A percentile compares a stretch with the other conserved stretches of the same genome.
These are phyloP conservation scores for Melanotaenia parkinsoni DNA, from an alignment of 2,797 vertebrate species.

Conservation along the genomic window DNA sequence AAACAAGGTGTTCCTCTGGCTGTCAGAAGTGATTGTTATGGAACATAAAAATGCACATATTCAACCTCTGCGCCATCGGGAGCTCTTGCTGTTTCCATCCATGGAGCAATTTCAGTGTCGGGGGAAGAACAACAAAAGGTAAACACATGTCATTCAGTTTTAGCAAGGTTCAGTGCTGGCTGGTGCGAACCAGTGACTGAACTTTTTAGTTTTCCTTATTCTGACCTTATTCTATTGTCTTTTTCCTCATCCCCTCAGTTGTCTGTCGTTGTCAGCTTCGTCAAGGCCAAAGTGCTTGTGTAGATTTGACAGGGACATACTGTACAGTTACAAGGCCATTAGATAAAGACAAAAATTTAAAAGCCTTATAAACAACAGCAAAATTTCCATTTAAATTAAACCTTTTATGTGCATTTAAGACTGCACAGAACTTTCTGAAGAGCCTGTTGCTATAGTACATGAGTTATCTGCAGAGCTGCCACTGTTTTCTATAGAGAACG, in stretches of 20 bases:
- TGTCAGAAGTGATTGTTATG: conserved; percentile 60
- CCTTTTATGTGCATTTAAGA: background rate
- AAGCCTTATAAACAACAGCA: background rate
- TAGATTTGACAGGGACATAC: background rate
- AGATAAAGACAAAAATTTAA: background rate
- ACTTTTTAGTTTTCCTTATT: conserved; percentile 34
- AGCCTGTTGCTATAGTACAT: background rate
- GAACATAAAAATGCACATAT: conserved; percentile 77
- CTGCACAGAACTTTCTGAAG: background rate
- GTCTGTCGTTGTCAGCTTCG: background rate
- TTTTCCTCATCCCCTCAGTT: conserved; percentile 17
- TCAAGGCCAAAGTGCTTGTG: background rate
- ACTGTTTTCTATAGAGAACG: conserved; percentile 16
- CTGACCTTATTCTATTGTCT: background rate
- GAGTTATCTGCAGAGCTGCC: conserved; percentile 28
- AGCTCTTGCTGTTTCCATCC: conserved; percentile 63
- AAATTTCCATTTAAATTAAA: background rate
- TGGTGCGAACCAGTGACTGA: conserved; percentile 47
- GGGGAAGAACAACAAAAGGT: conserved; percentile 61
- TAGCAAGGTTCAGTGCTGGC: conserved; percentile 51
- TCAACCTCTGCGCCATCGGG: conserved; percentile 63
- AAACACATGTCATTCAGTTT: conserved; percentile 73
- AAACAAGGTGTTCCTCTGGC: conserved; percentile 52
- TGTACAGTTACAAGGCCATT: background rate
- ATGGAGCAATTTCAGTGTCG: conserved; percentile 66